These are phyloP conservation scores for Cinclus cinclus DNA, from an alignment of 2,113 vertebrate genomes.

Conservation along the genomic window DNA sequence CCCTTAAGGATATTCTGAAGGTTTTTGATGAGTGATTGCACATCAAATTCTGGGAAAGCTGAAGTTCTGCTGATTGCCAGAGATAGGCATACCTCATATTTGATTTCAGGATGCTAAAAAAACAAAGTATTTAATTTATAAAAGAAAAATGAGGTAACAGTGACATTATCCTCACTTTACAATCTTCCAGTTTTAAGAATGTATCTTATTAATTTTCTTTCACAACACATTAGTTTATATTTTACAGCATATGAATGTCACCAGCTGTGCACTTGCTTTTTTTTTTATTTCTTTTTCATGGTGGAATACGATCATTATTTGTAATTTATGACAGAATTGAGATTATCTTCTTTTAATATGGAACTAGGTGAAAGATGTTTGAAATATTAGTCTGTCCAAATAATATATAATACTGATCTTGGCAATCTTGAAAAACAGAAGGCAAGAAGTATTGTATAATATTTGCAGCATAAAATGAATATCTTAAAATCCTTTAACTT, in stretches of 20 bases:
- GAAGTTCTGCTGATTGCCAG: background rate
- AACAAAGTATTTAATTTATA: background rate
- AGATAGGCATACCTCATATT: background rate
- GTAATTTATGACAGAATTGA: conserved; percentile 41
- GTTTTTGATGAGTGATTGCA: background rate
- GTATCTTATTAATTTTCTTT: background rate
- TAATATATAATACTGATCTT: conserved; percentile 17
- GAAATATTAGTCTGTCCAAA: conserved; percentile 53
- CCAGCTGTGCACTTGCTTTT: background rate
- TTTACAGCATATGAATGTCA: conserved; percentile 17
- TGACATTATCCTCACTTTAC: background rate
- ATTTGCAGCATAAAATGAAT: background rate
- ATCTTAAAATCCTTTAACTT: conserved; percentile 17
- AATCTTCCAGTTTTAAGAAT: background rate
- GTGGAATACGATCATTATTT: conserved; percentile 42
- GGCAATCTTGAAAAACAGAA: conserved; percentile 28
- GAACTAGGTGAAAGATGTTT: conserved; percentile 40
- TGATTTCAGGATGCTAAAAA: background rate
- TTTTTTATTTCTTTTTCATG: background rate
- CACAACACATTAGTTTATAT: background rate
- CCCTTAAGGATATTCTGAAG: background rate
- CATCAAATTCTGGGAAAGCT: background rate
- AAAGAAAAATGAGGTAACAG: background rate
- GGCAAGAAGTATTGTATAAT: conserved; percentile 33
- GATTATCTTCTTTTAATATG: conserved; percentile 25